These are phyloP conservation scores for Pseudococcus longispinus DNA, from an alignment of 2,888 invertebrate species.

Conservation along the genomic window DNA sequence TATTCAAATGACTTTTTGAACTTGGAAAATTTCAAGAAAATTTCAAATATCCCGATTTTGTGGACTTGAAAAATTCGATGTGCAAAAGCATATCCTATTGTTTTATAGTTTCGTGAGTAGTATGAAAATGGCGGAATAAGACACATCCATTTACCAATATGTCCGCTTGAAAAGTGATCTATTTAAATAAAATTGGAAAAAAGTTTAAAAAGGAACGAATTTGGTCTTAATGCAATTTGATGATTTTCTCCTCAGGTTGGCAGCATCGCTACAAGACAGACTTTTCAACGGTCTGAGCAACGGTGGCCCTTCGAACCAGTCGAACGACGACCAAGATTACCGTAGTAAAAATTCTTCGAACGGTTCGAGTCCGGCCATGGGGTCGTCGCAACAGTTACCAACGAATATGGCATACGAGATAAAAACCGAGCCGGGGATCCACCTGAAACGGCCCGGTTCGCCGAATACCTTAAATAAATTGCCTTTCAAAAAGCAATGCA, in stretches of 20 bases:
- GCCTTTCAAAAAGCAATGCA: slow-evolving; percentile 52
- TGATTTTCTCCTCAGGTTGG: slow-evolving; percentile 67
- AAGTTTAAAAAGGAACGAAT: no score
- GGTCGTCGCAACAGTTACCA: slow-evolving; percentile 58
- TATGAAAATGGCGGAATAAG: no score
- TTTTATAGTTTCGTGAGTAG: no score
- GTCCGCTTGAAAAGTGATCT: no score
- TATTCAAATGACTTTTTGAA: no score
- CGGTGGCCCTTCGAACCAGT: background rate
- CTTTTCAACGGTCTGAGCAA: slow-evolving; percentile 69
- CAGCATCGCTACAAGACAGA: slow-evolving; percentile 82
- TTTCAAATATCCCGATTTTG: no score
- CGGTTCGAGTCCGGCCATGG: slow-evolving; percentile 57
- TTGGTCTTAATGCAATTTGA: no score
- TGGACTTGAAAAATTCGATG: no score
- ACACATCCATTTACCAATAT: no score
- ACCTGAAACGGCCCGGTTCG: slow-evolving; percentile 45
- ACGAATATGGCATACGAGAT: slow-evolving; percentile 51
- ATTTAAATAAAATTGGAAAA: no score
- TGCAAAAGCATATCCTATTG: no score
- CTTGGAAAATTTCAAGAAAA: no score
- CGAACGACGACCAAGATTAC: slow-evolving; percentile 43
- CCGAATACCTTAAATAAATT: slow-evolving; percentile 28
- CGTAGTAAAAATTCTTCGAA: slow-evolving; percentile 60
- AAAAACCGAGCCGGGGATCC: slow-evolving; percentile 47